Evolutionary conservation across 2,888 invertebrate species (phyloP), one percentile per base, ranked within the genome.

Genomic region (Coecobrya sp.): DNA sequence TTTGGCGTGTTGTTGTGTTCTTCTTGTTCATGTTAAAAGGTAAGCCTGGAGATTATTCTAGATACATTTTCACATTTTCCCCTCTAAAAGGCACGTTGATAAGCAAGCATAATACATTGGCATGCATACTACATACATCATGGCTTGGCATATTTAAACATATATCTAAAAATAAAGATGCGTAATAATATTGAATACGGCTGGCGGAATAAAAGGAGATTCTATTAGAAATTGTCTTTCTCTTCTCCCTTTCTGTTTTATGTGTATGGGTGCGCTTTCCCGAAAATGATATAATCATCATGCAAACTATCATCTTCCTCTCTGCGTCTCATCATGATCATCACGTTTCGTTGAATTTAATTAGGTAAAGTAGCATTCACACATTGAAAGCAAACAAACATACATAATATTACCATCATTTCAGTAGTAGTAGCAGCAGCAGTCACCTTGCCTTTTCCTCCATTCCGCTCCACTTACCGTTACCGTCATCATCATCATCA

Each of bases 341-440:
- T 27, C 86, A 49, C 59, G 70, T 86, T 73, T 73, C 52, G 73
- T 36, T 86, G 86, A 70, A 86, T 86, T 86, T 86, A 86, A 86
- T 86, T 86, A 86, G 86, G 70, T 70, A 86, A 86, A 86, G 86
- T 86, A 86, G 79, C 52, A 52, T 79, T 79, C 52, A 52, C 79
- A 52, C 52, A 79, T 52, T 76, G 55, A 79, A 79, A 73, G 36
- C 73, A 55, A 86, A 73, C 86, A 82, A 82, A 73, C 45, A 10
- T 70, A 79, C 30, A 68, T 25, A 76, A 16, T 42, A 59, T 19
- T 65, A 84, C 13, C 30, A 30, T 25, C 45, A 16, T 42, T 27
- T 19, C 84, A 84, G 62, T 42, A 65, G 65, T 30, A 79, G 79
- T 79, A 45, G 62, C 84, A 84, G 62, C 62, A 65, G 65, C 65